Conservation (phyloP, 2,797 vertebrate genomes). For the Caiman crocodilus region DNA sequence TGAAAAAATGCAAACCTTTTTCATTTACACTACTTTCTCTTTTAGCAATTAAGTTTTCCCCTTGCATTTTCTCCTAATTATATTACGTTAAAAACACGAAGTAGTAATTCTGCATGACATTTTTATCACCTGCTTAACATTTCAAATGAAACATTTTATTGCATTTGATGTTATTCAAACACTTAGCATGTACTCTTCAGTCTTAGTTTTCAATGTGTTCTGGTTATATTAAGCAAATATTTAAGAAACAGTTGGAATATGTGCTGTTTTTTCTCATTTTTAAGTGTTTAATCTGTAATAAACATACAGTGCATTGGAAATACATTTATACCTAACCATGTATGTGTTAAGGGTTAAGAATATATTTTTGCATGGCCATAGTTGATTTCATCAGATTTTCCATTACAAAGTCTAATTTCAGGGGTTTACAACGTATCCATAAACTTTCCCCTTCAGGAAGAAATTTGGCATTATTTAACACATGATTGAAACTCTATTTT, state of each 20-base stretch:
- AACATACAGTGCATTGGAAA: slow-evolving; percentile 73
- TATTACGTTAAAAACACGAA: slow-evolving; percentile 28
- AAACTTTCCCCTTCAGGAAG: slow-evolving; percentile 68
- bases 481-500: not conserved
- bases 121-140: slow-evolving; percentile 78
- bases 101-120: slow-evolving; percentile 71
- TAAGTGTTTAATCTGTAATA: slow-evolving; percentile 80
- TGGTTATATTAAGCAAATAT: slow-evolving; percentile 77
- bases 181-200: slow-evolving; percentile 75
- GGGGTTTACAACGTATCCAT: slow-evolving; percentile 64
- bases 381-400: slow-evolving; percentile 77
- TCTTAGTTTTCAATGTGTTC: slow-evolving; percentile 71
- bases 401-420: slow-evolving; percentile 79
- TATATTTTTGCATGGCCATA: slow-evolving; percentile 69
- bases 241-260: slow-evolving; percentile 71
- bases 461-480: slow-evolving; percentile 60
- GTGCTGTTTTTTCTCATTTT: slow-evolving; percentile 70
- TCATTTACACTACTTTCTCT: slow-evolving; percentile 8
- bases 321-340: slow-evolving; percentile 58
- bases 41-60: slow-evolving; percentile 30
- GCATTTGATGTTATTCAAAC: slow-evolving; percentile 80
- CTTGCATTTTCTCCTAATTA: slow-evolving; percentile 63
- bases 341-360: slow-evolving; percentile 74
- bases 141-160: slow-evolving; percentile 80
- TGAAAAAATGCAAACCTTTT: not conserved